phyloP scores from a whole-genome alignment of 2,797 vertebrate species.

The Pseudochirops corinnae region DNA sequence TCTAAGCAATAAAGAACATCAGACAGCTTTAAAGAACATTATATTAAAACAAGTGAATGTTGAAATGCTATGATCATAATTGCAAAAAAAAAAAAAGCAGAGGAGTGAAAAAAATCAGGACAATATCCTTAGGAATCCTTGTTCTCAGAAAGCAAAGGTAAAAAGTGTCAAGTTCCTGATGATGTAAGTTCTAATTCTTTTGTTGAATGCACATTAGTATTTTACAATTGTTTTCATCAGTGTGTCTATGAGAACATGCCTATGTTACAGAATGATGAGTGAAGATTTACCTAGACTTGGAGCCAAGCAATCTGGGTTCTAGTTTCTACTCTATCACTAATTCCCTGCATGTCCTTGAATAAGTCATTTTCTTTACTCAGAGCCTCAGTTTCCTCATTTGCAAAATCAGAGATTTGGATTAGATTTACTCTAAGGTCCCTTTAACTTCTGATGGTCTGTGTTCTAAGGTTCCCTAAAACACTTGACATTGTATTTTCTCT shows the following conservation, averaged over 20 bases:
- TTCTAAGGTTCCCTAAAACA: not conserved
- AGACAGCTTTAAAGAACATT: not conserved
- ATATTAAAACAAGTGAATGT: not conserved
- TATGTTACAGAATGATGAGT: not conserved
- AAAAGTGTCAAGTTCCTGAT: not conserved
- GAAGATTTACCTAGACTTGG: not conserved
- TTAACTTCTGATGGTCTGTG: not conserved
- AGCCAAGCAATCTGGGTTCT: accelerated
- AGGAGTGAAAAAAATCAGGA: not conserved
- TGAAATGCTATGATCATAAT: not conserved
- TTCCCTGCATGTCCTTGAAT: no score
- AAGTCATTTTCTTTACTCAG: not conserved
- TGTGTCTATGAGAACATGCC: not conserved
- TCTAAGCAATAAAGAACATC: not conserved
- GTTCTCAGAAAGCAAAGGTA: not conserved
- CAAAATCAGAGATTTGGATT: not conserved
- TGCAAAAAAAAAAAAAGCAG: not conserved
- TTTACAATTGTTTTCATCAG: not conserved
- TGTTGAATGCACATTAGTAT: not conserved
- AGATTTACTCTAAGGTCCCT: not conserved
- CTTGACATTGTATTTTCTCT: not conserved
- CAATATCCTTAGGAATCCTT: not conserved
- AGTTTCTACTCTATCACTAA: not conserved
- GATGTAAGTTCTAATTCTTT: not conserved
- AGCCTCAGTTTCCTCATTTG: not conserved